Base-by-base conservation (phyloP, 2,888 invertebrate species). In the Azorinus chamasolen region DNA sequence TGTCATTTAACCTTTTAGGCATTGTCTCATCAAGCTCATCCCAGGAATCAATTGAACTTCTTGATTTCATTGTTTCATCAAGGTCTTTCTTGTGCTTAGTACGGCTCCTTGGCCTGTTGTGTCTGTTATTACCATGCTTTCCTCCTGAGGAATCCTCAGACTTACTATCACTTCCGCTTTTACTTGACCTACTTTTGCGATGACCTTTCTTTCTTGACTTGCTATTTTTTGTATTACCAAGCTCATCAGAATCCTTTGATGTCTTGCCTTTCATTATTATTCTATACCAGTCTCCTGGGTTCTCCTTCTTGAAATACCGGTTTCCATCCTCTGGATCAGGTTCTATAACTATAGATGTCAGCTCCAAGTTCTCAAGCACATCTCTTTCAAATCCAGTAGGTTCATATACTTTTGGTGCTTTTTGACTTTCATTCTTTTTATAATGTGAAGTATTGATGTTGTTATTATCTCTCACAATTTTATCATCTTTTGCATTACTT, bases 241-340 rank as follows among this genome's bases (percentile, higher is more conserved):
- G 27, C 14, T 39, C 46, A 20, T 77, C 66, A 12, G 63, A 53
- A 53, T 72, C 66, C 41, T 65, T 65, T 57, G 80, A 63, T 27
- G 39, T 54, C 50, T 70, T 76, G n/a, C 70, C 68, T 62, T 80
- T 80, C 73, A 80, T 80, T 12, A 76, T 69, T 0, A 76, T 54
- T 27, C 79, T 72, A 39, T 80, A 80, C 80, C 80, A 76, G 22
- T 80, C 80, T 2, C 51, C 80, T 2, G 76, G 72, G 27, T 80
- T 76, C 1, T 41, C 20, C 55, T 76, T 80, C 51, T 68, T 75
- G 41, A 80, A 80, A 41, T 80, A 80, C 50, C 79, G 59, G 39
- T 80, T 80, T 8, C 58, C 16, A 73, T 80, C 80, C 53, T 65
- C 27, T 8, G 76, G 80, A 37, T 80, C 80, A 43, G 37, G 65